A percentile compares a stretch with the other conserved stretches of the same genome.
These are phyloP conservation scores for Lordiphosa andalusiaca DNA, from an alignment of 2,888 invertebrate species.

Conservation along the genomic window DNA sequence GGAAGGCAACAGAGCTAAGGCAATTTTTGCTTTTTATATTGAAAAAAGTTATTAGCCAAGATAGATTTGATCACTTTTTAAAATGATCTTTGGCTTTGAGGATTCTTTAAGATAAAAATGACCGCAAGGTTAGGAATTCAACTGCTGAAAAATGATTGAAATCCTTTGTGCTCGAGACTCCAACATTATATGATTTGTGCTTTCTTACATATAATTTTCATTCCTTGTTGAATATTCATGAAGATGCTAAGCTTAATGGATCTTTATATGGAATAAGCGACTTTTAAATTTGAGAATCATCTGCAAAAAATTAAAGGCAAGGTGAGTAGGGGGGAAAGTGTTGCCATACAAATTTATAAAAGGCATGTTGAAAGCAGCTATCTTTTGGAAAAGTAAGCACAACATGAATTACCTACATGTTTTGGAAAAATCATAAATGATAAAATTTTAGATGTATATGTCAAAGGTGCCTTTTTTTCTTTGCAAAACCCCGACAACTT, in stretches of 20 bases:
- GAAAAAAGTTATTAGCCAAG: conserved; percentile 20
- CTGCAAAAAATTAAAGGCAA: conserved; percentile 23
- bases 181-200: conserved; percentile 9
- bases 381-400: conserved; percentile 2
- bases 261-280: conserved; percentile 30
- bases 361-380: conserved; percentile 13
- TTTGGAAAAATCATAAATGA: conserved; percentile 11
- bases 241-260: conserved; percentile 29
- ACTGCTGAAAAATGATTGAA: conserved; percentile 8
- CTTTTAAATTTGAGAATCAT: conserved; percentile 33
- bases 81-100: conserved; percentile 32
- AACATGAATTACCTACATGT: conserved; percentile 1
- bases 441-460: conserved; percentile 9
- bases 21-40: conserved; percentile 36
- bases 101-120: conserved; percentile 17
- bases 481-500: conserved; percentile 11
- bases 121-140: conserved; percentile 24
- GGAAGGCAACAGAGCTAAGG: conserved; percentile 36
- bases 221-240: conserved; percentile 24
- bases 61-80: conserved; percentile 31
- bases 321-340: conserved; percentile 5
- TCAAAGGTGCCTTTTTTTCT: conserved; percentile 8
- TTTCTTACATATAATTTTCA: conserved; percentile 17
- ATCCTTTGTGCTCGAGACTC: conserved; percentile 13
- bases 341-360: conserved; percentile 14